Conservation (phyloP, 2,888 invertebrate species). For the Drosophila mayaguana region DNA sequence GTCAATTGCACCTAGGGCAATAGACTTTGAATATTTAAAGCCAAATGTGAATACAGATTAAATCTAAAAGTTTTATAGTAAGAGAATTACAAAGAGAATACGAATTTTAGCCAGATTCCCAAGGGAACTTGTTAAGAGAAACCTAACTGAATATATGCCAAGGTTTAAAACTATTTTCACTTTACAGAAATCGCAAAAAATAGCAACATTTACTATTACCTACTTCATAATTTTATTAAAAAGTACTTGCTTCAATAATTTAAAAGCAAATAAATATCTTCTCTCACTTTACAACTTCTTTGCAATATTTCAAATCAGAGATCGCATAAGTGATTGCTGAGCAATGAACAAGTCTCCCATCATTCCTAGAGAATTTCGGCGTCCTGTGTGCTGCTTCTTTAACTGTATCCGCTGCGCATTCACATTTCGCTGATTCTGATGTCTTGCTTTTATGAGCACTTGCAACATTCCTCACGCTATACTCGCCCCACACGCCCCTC, state of each 20-base stretch:
- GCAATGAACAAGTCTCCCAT: conserved; percentile 24
- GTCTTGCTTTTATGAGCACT: conserved; percentile 60
- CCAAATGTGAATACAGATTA: not conserved
- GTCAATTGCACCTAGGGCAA: not conserved
- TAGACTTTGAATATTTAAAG: not conserved
- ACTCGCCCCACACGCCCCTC: conserved; percentile 16
- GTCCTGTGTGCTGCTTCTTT: not conserved
- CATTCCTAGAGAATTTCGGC: not conserved
- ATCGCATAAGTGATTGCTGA: conserved; percentile 26
- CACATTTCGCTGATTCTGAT: conserved; percentile 49
- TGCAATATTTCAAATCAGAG: not conserved
- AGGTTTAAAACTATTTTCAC: too few relatives aligned
- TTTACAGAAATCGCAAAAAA: too few relatives aligned
- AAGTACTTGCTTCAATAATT: too few relatives aligned
- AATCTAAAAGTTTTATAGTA: not conserved
- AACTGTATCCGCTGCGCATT: conserved; percentile 29
- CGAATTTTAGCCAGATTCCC: too few relatives aligned
- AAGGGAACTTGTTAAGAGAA: too few relatives aligned
- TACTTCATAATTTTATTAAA: too few relatives aligned
- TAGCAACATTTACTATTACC: too few relatives aligned
- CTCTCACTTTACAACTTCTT: not conserved
- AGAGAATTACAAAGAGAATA: too few relatives aligned
- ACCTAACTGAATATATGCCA: too few relatives aligned
- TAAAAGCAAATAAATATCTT: too few relatives aligned
- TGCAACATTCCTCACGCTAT: conserved; percentile 40